phyloP scores from a whole-genome alignment of 2,113 vertebrate species.

The Pholis gunnellus region DNA sequence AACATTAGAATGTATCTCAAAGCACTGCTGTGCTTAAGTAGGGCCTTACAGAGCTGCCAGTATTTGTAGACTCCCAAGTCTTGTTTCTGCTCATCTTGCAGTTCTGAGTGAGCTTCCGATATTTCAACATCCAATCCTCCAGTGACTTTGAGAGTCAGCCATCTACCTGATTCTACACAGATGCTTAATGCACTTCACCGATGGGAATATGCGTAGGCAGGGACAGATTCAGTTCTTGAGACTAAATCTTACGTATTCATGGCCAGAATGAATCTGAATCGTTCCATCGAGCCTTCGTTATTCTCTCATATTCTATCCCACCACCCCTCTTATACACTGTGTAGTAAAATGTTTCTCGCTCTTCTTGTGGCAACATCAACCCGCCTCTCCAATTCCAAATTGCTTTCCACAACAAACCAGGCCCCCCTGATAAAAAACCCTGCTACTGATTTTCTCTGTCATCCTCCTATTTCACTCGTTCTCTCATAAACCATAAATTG shows the following conservation, averaged over 20 bases:
- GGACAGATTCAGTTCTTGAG: conserved; percentile 2
- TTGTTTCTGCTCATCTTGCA: conserved; percentile 33
- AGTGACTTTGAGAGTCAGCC: conserved; percentile 32
- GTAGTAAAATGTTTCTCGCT: conserved; percentile 39
- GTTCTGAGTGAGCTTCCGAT: conserved; percentile 14
- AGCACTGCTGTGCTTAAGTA: neutral
- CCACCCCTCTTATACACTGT: neutral
- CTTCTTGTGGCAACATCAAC: conserved; percentile 55
- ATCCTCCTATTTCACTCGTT: conserved; percentile 51
- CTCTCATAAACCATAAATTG: conserved; percentile 66
- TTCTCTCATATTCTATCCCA: conserved; percentile 11
- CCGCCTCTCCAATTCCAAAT: conserved; percentile 40
- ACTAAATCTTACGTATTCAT: conserved; percentile 28
- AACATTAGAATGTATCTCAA: neutral
- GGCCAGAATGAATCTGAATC: conserved; percentile 21
- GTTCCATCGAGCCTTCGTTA: conserved; percentile 11
- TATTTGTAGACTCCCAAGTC: neutral
- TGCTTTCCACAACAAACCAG: conserved; percentile 60
- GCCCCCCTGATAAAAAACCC: conserved; percentile 42
- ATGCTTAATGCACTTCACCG: conserved; percentile 33
- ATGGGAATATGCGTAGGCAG: conserved; percentile 41
- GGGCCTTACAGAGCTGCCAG: neutral
- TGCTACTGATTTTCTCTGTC: conserved; percentile 54
- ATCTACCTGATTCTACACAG: conserved; percentile 50
- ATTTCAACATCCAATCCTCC: conserved; percentile 36